phyloP scores from a whole-genome alignment of 2,888 invertebrate genomes.

The Poecilobothrus nobilitatus region DNA sequence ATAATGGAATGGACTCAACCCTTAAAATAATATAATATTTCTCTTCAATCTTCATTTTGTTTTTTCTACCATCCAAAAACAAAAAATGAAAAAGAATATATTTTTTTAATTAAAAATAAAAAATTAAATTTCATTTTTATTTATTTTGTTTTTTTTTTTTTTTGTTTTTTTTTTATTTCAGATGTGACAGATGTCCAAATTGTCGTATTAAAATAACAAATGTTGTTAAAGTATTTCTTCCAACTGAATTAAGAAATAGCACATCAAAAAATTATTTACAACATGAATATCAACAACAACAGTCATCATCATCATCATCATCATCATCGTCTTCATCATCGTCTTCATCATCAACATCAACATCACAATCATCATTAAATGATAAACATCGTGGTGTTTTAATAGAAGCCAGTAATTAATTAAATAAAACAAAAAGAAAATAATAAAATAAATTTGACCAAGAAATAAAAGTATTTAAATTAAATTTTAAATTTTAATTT shows the following conservation, averaged over 20 bases:
- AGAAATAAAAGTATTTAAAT: too few species aligned
- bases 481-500: too few species aligned
- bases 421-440: background rate
- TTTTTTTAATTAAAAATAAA: too few species aligned
- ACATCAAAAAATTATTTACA: background rate
- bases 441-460: too few species aligned
- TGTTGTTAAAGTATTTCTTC: constrained; percentile 41
- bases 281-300: background rate
- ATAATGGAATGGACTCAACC: too few species aligned
- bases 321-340: constrained; percentile 16
- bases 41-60: too few species aligned
- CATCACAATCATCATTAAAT: constrained; percentile 19
- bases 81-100: too few species aligned
- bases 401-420: constrained; percentile 3
- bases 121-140: too few species aligned
- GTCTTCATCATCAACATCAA: constrained; percentile 18
- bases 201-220: constrained; percentile 40
- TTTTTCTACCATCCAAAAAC: too few species aligned
- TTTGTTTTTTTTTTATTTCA: constrained; percentile 22
- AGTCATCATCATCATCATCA: constrained; percentile 6
- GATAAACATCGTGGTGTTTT: constrained; percentile 15
- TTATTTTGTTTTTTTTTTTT: background rate
- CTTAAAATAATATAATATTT: too few species aligned
- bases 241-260: constrained; percentile 37
- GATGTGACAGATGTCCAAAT: constrained; percentile 42